Conservation (phyloP, 2,888 invertebrate genomes). For the Xanthostigma xanthostigma region DNA sequence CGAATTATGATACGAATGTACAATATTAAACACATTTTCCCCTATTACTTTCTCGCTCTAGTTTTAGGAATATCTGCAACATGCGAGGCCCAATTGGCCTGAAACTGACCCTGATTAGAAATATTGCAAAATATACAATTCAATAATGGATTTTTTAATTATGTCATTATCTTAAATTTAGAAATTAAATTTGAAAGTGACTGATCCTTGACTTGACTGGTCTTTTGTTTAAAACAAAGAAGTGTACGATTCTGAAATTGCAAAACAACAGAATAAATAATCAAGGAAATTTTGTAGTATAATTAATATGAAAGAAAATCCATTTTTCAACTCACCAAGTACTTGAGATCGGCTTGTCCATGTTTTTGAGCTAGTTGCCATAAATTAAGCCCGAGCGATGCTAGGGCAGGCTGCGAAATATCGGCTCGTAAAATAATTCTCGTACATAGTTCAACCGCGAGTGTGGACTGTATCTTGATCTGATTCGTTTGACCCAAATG, state of each 20-base stretch:
- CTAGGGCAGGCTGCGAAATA: conserved; percentile 40
- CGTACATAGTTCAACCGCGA: conserved; percentile 61
- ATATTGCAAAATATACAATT: too few relatives aligned
- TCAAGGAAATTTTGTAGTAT: background rate
- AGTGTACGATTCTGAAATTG: conserved; percentile 17
- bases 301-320: background rate
- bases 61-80: too few relatives aligned
- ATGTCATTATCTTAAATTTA: conserved; percentile 10
- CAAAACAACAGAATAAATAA: conserved; percentile 2
- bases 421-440: conserved; percentile 51
- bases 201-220: conserved; percentile 11
- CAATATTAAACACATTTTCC: too few relatives aligned
- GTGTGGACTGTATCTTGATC: conserved; percentile 48
- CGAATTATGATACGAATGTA: too few relatives aligned
- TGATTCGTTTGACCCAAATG: conserved; percentile 51
- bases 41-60: too few relatives aligned
- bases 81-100: too few relatives aligned
- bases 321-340: conserved; percentile 20
- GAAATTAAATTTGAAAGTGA: conserved; percentile 16
- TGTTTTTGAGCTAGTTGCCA: conserved; percentile 68
- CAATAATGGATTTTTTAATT: too few relatives aligned
- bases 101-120: too few relatives aligned
- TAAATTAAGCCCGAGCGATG: conserved; percentile 58
- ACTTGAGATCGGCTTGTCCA: conserved; percentile 22
- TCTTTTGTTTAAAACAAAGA: conserved; percentile 16